phyloP scores from a whole-genome alignment of 2,888 invertebrate species.

The Agrochola circellaris region DNA sequence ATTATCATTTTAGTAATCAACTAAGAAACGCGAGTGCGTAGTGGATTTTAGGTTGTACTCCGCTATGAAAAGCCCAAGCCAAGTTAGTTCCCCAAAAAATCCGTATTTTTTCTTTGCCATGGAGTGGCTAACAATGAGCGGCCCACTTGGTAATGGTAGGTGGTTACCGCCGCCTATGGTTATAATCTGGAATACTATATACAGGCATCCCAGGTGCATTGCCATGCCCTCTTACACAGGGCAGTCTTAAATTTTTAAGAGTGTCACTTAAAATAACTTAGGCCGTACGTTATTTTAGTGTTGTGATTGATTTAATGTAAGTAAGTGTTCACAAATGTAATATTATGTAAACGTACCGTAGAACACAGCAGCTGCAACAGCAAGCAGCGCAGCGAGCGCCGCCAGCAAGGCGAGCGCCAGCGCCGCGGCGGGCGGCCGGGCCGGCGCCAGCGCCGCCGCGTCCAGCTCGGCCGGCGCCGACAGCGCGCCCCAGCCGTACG shows the following conservation, averaged over 20 bases:
- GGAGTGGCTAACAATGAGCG: neutral
- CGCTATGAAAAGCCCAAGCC: neutral
- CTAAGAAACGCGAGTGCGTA: no score
- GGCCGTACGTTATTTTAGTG: neutral
- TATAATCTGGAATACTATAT: neutral
- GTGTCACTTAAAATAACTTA: neutral
- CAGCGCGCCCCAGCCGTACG: conserved; percentile 95
- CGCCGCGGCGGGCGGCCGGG: conserved; percentile 89
- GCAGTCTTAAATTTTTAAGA: neutral
- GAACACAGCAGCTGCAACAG: conserved; percentile 75
- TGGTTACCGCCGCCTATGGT: neutral
- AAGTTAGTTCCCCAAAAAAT: neutral
- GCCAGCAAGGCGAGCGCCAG: conserved; percentile 92
- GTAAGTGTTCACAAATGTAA: neutral
- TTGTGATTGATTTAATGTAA: neutral
- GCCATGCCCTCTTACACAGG: neutral
- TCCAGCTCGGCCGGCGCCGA: conserved; percentile 92
- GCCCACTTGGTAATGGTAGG: neutral
- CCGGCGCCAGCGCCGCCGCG: conserved; percentile 71
- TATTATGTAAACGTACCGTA: conserved; percentile 72
- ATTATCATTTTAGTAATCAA: neutral
- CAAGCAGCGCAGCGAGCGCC: conserved; percentile 82
- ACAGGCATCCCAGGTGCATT: no score
- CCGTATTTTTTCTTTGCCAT: neutral
- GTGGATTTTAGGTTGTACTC: neutral